Percentiles rank a stretch among this genome's conserved stretches.
phyloP scores from a whole-genome alignment of 2,797 vertebrate species.

The Periophthalmus magnuspinnatus region DNA sequence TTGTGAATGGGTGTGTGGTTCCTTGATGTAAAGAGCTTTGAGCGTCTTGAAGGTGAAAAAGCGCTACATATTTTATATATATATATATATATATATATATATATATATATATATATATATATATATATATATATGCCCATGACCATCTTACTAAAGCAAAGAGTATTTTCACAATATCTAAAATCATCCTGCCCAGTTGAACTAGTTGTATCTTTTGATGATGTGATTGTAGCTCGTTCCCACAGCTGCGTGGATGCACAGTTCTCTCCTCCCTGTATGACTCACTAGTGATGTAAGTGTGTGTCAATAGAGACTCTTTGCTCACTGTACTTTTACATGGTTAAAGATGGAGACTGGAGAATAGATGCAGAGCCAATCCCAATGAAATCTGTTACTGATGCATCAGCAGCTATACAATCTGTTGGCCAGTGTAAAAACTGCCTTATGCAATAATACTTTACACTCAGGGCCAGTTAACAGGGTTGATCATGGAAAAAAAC shows the following conservation, averaged over 20 bases:
- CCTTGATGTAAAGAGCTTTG: too few species aligned
- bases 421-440: constrained; percentile 19
- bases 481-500: constrained; percentile 10
- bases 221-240: constrained; percentile 28
- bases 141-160: background rate
- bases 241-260: constrained; percentile 35
- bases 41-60: too few species aligned
- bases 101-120: too few species aligned
- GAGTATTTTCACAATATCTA: background rate
- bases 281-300: constrained; percentile 50
- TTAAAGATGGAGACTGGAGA: constrained; percentile 24
- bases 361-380: constrained; percentile 28
- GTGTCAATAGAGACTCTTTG: constrained; percentile 50
- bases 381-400: constrained; percentile 32
- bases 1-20: too few species aligned
- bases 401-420: constrained; percentile 24
- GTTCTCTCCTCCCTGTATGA: constrained; percentile 31
- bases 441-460: constrained; percentile 20
- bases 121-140: too few species aligned
- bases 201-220: background rate
- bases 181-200: background rate
- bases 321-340: constrained; percentile 15
- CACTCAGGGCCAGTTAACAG: constrained; percentile 33
- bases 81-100: too few species aligned
- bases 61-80: too few species aligned